phyloP scores from a whole-genome alignment of 1,140 invertebrate genomes.

The Bombus consobrinus region DNA sequence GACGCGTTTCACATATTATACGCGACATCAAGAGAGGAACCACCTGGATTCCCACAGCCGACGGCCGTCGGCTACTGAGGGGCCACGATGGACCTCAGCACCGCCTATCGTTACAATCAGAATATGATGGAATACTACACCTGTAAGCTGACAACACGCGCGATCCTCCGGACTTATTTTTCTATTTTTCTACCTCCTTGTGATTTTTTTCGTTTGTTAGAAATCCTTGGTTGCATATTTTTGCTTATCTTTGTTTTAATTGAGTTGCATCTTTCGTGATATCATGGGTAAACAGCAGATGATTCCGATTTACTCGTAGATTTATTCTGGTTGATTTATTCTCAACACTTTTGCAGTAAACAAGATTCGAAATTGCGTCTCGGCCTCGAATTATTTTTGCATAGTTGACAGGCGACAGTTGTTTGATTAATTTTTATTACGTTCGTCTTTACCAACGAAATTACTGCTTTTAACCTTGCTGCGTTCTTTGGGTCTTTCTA shows the following conservation, averaged over 20 bases:
- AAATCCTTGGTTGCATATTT: not conserved
- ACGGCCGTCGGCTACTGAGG: constrained; percentile 75
- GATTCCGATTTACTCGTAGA: not conserved
- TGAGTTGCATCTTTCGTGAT: not conserved
- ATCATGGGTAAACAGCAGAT: not conserved
- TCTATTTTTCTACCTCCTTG: not conserved
- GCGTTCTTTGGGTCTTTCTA: no score
- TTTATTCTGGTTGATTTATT: not conserved
- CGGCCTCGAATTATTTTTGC: not conserved
- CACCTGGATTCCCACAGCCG: constrained; percentile 77
- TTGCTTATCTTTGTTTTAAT: not conserved
- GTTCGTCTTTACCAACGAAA: no score
- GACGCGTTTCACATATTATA: constrained; percentile 8
- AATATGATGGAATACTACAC: constrained; percentile 99
- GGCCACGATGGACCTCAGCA: constrained; percentile 91
- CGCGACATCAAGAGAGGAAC: constrained; percentile 46
- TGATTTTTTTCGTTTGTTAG: not conserved
- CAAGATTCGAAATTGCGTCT: not conserved
- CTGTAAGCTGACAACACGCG: constrained; percentile 88
- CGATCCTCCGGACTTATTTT: not conserved
- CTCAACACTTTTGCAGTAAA: no score
- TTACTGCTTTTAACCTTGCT: no score
- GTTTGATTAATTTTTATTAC: no score
- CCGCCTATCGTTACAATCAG: constrained; percentile 97
- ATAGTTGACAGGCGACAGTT: not conserved